Evolutionary conservation across 2,888 invertebrate genomes (phyloP), one percentile per base, ranked within the genome.

Genomic region (Agapostemon virescens): DNA sequence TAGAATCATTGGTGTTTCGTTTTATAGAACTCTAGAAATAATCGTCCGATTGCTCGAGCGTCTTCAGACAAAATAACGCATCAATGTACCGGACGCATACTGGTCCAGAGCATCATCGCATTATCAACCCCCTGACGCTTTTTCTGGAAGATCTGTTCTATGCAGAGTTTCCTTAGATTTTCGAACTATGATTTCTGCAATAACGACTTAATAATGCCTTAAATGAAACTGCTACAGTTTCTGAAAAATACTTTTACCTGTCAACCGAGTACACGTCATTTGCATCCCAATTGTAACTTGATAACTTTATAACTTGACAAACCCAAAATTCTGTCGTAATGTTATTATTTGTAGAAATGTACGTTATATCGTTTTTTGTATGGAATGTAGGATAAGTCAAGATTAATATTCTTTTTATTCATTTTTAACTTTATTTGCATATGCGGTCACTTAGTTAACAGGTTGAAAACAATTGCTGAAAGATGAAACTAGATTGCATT

Each of bases 1-100:
- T 85, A 85, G 77, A 84, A 82, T 81, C 75, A 87, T 87, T 87
- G 87, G 87, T 87, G 87, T 87, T 87, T 79, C 72, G 63, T 73
- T 87, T 81, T 49, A 76, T 52, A 84, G 67, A 75, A 81, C 70
- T 84, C 80, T 82, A 83, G 66, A 81, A 71, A 84, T 79, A 73
- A 79, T 70, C 63, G 71, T 80, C 70, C 77, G 49, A 66, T 20
- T 61, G 77, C 66, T 75, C 64, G 64, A 72, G 64, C 78, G 63
- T 82, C 75, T 71, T 33, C 52, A 79, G 70, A 79, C 70, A 58
- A 70, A 52, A 40, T 68, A 74, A 81, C 71, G 63, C 67, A 61
- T 67, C 55, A 38, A 67, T 30, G 55, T 38, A 67, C 30, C 69
- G 67, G 40, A 64, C 45, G 67, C 42, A 68, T 71, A 58, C 77